Evolutionary conservation across 2,797 vertebrate genomes (phyloP), one percentile per base, ranked within the genome.

Genomic region (Buphagus erythrorhynchus): DNA sequence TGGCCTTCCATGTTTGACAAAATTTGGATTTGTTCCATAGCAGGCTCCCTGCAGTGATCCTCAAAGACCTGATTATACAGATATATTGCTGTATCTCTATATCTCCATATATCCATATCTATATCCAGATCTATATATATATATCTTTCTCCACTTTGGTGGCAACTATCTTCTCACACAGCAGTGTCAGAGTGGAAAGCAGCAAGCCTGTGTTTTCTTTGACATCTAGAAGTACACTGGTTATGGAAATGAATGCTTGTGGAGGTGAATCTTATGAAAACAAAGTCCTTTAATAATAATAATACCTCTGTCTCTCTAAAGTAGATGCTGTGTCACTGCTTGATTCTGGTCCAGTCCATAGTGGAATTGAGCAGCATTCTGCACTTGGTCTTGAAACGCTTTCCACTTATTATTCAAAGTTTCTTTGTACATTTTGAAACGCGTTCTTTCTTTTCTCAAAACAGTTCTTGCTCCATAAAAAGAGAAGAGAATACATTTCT

Each of bases 401-500:
- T 89, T 73, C 77, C 68, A 46, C 15, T 80, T 81, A 76, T 83
- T 77, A 93, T 86, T 91, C 85, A 81, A 43, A 71, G 69, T 95
- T 91, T 76, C 91, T 90, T 66, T 91, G 69, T 91, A 29, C 76
- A 46, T 93, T 94, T 76, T 91, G 38, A 93, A 95, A 86, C 52
- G 71, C 21, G 4, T 95, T 84, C 87, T 92, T 91, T 77, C 68
- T 80, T 84, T 91, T 68, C 59, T 54, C 38, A 45, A 52, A 95
- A 93, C 73, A 73, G 76, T 76, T 86, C 73, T 91, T 95, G 40
- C 62, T 91, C 91, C 51, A 79, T 91, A 73, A 94, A 95, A 94
- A 86, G 36, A 21, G 69, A 94, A 90, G 89, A 96, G 79, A 97
- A 96, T 96, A 93, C 82, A 67, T 94, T 95, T 93, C 96, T 95